These are phyloP conservation scores for Drosophila peninsularis DNA, from an alignment of 2,888 invertebrate species.

Conservation along the genomic window DNA sequence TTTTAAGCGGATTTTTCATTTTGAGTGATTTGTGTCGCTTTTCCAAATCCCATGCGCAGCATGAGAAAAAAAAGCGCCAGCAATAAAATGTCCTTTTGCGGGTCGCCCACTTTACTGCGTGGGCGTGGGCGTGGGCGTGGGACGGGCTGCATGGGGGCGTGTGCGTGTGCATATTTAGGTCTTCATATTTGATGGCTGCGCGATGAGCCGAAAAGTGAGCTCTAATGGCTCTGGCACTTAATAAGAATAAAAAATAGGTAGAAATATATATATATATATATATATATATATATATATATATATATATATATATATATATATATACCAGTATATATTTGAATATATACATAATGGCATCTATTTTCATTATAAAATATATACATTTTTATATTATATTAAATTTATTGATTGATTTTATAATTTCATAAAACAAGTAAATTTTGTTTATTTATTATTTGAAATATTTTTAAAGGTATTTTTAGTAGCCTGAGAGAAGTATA, in stretches of 20 bases:
- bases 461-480: too few relatives aligned
- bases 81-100: conserved; percentile 47
- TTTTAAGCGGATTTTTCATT: conserved; percentile 79
- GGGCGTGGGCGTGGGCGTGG: neutral
- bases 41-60: conserved; percentile 62
- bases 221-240: conserved; percentile 71
- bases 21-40: conserved; percentile 78
- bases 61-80: conserved; percentile 28
- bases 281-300: neutral
- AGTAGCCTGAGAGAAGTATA: too few relatives aligned
- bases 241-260: conserved; percentile 8
- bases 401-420: too few relatives aligned
- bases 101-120: conserved; percentile 14
- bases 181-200: conserved; percentile 52
- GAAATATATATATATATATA: neutral
- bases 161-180: conserved; percentile 27
- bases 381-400: too few relatives aligned
- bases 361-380: too few relatives aligned
- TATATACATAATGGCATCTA: too few relatives aligned
- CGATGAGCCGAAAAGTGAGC: conserved; percentile 79
- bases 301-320: neutral
- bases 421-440: too few relatives aligned
- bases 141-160: neutral
- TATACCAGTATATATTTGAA: too few relatives aligned
- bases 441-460: too few relatives aligned